Evolutionary conservation across 1,140 invertebrate species (phyloP), one percentile per base, ranked within the genome.

Genomic region (Drosophila serrata): DNA sequence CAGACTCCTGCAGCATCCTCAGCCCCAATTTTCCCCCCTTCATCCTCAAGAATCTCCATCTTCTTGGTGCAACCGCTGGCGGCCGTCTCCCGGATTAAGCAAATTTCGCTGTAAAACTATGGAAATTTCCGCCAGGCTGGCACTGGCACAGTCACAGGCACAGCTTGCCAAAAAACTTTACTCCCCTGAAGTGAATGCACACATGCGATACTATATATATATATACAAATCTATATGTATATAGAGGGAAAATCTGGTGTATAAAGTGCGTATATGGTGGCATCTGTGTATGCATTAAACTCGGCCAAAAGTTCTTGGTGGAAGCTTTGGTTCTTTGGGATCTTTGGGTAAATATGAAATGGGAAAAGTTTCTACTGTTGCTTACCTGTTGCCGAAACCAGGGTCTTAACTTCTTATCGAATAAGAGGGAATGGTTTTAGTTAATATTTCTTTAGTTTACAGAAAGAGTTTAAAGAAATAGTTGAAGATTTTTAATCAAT

Each of bases 91-190:
- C 31, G 69, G 69, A 73, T 73, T 73, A 73, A 73, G 67, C 69
- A 73, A 73, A 73, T 73, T 73, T 73, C 53, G 43, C 43, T 72
- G 69, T 72, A 72, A 72, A 72, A 72, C 69, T 72, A 72, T 72
- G 51, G 53, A 72, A 72, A 72, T 72, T 72, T 72, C 51, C 69
- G 42, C 15, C 35, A 37, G 31, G 22, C 45, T 58, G 37, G 24
- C 57, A 59, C n/a, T 24, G 37, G 39, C 45, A 46, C 22, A 1
- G 31, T 29, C 31, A 24, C 29, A 12, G 31, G 31, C 46, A 57
- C 68, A 72, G 68, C 53, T 72, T 72, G 68, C 65, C 42, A 49
- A 69, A 69, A 72, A 72, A 59, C 42, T 72, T 70, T 40, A 35
- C 53, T 35, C 29, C 15, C 2, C 51, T 35, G 27, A 39, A 70